phyloP scores from a whole-genome alignment of 2,113 vertebrate species.

The Triplophysa siluroides region DNA sequence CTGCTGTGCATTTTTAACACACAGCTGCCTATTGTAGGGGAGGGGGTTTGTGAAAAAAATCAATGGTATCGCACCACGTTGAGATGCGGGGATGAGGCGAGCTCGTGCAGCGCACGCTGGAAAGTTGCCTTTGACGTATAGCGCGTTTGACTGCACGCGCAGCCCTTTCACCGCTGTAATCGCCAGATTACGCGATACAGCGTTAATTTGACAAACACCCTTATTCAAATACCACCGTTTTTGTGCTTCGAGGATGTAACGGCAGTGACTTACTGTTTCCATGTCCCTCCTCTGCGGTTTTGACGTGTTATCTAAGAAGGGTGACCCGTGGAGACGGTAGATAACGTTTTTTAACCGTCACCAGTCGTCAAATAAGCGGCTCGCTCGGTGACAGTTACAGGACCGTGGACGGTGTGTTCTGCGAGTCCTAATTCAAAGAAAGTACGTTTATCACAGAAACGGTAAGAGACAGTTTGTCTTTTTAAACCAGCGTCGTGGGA shows the following conservation, averaged over 20 bases:
- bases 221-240: no score
- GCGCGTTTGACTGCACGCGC: slow-evolving; percentile 37
- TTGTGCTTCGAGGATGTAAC: neutral
- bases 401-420: neutral
- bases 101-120: slow-evolving; percentile 33
- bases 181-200: no score
- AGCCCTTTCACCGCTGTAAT: neutral
- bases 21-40: slow-evolving; percentile 33
- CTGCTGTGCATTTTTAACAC: slow-evolving; percentile 34
- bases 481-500: neutral
- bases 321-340: slow-evolving; percentile 2
- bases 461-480: neutral
- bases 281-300: neutral
- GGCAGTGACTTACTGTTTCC: neutral
- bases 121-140: slow-evolving; percentile 45
- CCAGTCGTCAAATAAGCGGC: neutral
- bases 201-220: neutral
- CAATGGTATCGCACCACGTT: slow-evolving; percentile 1
- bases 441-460: neutral
- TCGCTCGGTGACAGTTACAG: neutral
- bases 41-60: neutral
- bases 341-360: neutral
- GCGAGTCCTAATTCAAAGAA: neutral
- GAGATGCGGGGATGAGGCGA: slow-evolving; percentile 3
- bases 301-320: slow-evolving; percentile 14